Percentiles rank a stretch among this genome's conserved stretches.
phyloP scores from a whole-genome alignment of 1,140 invertebrate genomes.

The Zaprionus gabonicus region DNA sequence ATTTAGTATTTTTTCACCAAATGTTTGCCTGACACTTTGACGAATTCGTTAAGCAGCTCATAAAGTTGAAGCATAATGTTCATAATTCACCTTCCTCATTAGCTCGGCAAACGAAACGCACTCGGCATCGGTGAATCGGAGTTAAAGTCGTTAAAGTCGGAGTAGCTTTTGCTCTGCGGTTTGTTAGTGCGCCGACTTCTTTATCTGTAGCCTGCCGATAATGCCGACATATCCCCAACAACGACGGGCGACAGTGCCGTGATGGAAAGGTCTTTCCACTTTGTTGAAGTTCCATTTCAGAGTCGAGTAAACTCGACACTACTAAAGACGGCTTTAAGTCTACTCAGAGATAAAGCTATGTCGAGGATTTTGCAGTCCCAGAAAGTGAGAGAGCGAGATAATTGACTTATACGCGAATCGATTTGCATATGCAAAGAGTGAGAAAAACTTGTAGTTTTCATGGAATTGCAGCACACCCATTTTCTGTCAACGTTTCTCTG shows the following conservation, averaged over 20 bases:
- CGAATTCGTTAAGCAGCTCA: constrained; percentile 53
- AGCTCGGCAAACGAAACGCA: constrained; percentile 37
- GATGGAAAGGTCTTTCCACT: constrained; percentile 48
- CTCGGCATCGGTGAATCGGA: neutral
- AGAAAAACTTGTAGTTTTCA: constrained; percentile 18
- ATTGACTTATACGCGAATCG: constrained; percentile 27
- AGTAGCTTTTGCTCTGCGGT: constrained; percentile 30
- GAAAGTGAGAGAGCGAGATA: neutral
- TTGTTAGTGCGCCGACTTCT: constrained; percentile 9
- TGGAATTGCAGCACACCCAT: constrained; percentile 46
- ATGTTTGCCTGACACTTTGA: constrained; percentile 71
- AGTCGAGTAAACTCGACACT: neutral
- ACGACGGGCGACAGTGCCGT: constrained; percentile 53
- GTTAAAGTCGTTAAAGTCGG: constrained; percentile 16
- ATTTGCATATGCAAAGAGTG: constrained; percentile 38
- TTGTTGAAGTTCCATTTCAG: constrained; percentile 12
- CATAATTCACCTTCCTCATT: constrained; percentile 72
- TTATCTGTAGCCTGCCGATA: constrained; percentile 62
- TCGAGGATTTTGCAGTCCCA: constrained; percentile 24
- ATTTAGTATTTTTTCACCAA: constrained; percentile 47
- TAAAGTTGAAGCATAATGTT: constrained; percentile 58
- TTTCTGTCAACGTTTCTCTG: constrained; percentile 22
- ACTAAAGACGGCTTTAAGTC: constrained; percentile 3
- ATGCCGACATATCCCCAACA: constrained; percentile 45
- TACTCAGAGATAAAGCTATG: neutral